phyloP scores from a whole-genome alignment of 1,140 invertebrate species.

The Heterodera carotae region DNA sequence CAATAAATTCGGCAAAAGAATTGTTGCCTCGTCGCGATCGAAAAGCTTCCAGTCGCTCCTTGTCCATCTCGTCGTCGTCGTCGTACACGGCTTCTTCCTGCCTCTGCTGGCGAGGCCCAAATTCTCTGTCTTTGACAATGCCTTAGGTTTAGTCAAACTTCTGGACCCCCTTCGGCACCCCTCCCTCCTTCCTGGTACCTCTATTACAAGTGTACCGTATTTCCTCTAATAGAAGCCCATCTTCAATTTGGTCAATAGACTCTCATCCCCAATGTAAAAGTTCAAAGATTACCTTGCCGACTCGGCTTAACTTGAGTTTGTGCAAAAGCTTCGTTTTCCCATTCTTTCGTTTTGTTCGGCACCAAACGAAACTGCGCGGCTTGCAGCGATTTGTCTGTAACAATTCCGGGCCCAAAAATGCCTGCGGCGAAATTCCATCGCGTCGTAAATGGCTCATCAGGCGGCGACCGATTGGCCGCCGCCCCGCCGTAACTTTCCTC shows the following conservation, averaged over 20 bases:
- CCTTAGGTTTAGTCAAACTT: too few relatives aligned
- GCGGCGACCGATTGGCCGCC: not conserved
- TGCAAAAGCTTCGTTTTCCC: not conserved
- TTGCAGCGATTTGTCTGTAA: not conserved
- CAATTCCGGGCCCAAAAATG: not conserved
- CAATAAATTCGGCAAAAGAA: not conserved
- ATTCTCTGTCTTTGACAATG: not conserved
- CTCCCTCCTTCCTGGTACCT: too few relatives aligned
- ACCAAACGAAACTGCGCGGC: not conserved
- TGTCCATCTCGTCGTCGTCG: not conserved
- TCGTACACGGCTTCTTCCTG: not conserved
- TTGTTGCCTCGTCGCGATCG: not conserved
- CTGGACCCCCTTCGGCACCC: too few relatives aligned
- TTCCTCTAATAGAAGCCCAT: too few relatives aligned
- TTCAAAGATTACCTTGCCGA: not conserved
- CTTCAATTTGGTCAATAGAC: too few relatives aligned
- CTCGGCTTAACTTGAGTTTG: not conserved
- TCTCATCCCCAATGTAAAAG: too few relatives aligned
- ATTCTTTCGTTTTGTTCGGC: not conserved
- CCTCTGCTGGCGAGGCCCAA: not conserved
- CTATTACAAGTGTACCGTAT: too few relatives aligned
- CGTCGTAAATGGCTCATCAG: constrained; percentile 3
- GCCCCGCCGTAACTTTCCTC: not conserved
- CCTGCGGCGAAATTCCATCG: not conserved
- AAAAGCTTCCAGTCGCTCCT: not conserved